Conservation (phyloP, 2,113 vertebrate genomes). For the Grus americana region DNA sequence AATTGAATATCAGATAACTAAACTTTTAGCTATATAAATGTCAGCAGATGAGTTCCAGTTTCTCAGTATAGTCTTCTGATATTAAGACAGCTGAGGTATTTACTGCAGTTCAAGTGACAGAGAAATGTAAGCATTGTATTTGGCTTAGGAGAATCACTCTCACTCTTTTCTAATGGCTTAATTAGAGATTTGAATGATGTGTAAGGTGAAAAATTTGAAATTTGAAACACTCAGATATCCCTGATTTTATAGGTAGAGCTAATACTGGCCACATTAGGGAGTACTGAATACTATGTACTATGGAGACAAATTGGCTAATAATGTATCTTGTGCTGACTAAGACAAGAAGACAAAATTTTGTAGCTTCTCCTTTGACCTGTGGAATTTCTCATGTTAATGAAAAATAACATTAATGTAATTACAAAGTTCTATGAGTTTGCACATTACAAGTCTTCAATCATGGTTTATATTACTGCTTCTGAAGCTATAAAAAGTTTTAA, state of each 20-base stretch:
- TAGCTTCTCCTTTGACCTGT: not conserved
- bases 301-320: not conserved
- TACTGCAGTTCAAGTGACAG: not conserved
- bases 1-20: not conserved
- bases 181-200: not conserved
- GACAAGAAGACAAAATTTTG: not conserved
- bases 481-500: not conserved
- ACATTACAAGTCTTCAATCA: not conserved
- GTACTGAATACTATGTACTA: not conserved
- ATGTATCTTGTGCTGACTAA: not conserved
- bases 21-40: not conserved
- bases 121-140: not conserved
- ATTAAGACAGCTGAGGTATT: not conserved
- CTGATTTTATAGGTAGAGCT: not conserved
- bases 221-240: not conserved
- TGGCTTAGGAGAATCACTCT: not conserved
- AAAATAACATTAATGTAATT: not conserved
- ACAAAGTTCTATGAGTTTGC: not conserved
- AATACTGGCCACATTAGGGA: not conserved
- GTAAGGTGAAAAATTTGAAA: not conserved
- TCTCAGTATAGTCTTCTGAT: not conserved
- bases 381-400: not conserved
- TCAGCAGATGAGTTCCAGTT: not conserved
- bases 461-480: not conserved
- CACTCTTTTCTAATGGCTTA: not conserved